phyloP scores from a whole-genome alignment of 2,113 vertebrate genomes.

The Aegypius monachus region DNA sequence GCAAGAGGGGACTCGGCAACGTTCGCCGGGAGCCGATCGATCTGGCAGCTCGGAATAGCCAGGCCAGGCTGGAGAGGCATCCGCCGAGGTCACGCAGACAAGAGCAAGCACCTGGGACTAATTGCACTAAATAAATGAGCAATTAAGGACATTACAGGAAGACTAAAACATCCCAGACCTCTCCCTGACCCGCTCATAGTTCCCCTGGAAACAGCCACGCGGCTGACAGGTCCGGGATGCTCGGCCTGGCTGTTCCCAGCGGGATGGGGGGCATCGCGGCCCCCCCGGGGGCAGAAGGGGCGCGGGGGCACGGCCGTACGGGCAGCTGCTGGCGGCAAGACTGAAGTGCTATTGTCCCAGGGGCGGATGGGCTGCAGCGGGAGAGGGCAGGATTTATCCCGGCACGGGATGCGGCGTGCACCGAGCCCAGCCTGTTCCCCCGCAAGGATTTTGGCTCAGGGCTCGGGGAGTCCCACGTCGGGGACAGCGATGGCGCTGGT shows the following conservation, averaged over 20 bases:
- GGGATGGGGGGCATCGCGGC: neutral
- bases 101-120: conserved; percentile 61
- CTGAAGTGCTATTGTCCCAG: neutral
- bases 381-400: neutral
- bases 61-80: neutral
- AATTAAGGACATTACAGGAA: conserved; percentile 64
- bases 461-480: rapidly evolving
- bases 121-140: conserved; percentile 73
- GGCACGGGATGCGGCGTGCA: rapidly evolving
- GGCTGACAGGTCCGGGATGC: neutral
- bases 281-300: neutral
- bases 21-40: neutral
- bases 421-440: rapidly evolving
- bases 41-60: neutral
- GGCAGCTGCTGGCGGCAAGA: neutral
- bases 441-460: neutral
- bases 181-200: neutral
- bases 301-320: neutral
- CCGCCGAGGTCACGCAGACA: neutral
- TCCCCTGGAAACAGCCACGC: conserved; percentile 26
- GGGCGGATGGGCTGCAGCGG: neutral
- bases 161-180: conserved; percentile 32
- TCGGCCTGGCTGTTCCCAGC: neutral
- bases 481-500: neutral
- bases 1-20: neutral